phyloP scores from a whole-genome alignment of 2,888 invertebrate species.

The Meganola albula region DNA sequence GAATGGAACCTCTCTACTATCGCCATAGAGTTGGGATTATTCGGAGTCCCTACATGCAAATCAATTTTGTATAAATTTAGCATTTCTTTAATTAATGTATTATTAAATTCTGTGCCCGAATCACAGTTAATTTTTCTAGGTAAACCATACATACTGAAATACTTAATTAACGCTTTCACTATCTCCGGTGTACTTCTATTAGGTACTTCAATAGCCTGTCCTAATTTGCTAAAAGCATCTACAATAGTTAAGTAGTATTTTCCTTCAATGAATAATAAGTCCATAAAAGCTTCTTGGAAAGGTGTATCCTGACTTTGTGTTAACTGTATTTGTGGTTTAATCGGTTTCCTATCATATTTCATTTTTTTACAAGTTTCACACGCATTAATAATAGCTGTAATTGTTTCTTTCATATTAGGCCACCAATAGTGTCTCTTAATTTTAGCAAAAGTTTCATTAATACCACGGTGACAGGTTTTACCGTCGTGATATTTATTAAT shows the following conservation, averaged over 20 bases:
- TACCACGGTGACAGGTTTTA: slow-evolving; percentile 9
- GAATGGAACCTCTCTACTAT: neutral
- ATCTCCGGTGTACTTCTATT: slow-evolving; percentile 22
- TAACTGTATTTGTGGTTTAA: neutral
- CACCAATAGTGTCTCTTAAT: slow-evolving; percentile 23
- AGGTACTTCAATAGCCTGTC: slow-evolving; percentile 22
- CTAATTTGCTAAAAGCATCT: slow-evolving; percentile 29
- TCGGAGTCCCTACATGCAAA: neutral
- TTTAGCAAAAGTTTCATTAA: slow-evolving; percentile 18
- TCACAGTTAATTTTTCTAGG: slow-evolving; percentile 28
- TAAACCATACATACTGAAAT: slow-evolving; percentile 22
- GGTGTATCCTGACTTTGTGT: neutral
- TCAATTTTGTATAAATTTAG: neutral
- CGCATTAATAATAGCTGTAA: slow-evolving; percentile 2
- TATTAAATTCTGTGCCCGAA: slow-evolving; percentile 28
- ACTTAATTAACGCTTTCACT: slow-evolving; percentile 18
- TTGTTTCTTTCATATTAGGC: slow-evolving; percentile 16
- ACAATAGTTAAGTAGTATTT: slow-evolving; percentile 25
- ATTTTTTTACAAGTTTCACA: slow-evolving; percentile 1
- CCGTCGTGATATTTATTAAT: slow-evolving; percentile 8
- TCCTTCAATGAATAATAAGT: slow-evolving; percentile 16
- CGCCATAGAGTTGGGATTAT: neutral
- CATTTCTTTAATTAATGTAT: slow-evolving; percentile 19
- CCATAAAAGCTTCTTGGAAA: slow-evolving; percentile 16
- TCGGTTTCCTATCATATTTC: slow-evolving; percentile 1